phyloP scores from a whole-genome alignment of 2,888 invertebrate species.

The Mechanitis messenoides region DNA sequence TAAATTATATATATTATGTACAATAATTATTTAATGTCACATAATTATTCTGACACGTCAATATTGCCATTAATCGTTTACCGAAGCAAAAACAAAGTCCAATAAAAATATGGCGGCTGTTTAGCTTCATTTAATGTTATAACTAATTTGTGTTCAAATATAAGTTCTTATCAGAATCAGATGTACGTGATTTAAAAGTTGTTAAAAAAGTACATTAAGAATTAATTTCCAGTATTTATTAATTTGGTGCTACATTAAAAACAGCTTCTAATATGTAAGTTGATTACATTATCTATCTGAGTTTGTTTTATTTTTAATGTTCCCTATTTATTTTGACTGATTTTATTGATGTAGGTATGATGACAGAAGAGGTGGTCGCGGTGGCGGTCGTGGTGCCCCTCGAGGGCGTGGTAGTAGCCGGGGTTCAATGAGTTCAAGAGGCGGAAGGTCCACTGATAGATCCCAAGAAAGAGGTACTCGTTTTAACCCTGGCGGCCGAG shows the following conservation, averaged over 20 bases:
- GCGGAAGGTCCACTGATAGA: slow-evolving; percentile 60
- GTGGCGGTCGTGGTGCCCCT: slow-evolving; percentile 50
- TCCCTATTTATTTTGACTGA: slow-evolving; percentile 22
- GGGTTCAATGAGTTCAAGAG: slow-evolving; percentile 34
- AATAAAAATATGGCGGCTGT: slow-evolving; percentile 3
- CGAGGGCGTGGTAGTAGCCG: slow-evolving; percentile 45
- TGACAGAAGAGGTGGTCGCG: slow-evolving; percentile 69
- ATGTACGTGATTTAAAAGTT: not conserved
- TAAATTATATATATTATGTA: not conserved
- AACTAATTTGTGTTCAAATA: not conserved
- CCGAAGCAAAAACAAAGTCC: not conserved
- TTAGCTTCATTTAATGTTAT: slow-evolving; percentile 1
- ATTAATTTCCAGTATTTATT: not conserved
- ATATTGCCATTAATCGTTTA: not conserved
- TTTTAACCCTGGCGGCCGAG: slow-evolving; percentile 45
- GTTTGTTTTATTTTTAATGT: slow-evolving; percentile 15
- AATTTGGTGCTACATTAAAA: not conserved
- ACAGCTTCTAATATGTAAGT: slow-evolving; percentile 47
- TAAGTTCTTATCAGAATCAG: not conserved
- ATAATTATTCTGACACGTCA: not conserved
- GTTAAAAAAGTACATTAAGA: not conserved
- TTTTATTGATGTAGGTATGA: slow-evolving; percentile 59
- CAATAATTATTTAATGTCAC: not conserved
- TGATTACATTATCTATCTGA: slow-evolving; percentile 19
- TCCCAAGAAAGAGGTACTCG: slow-evolving; percentile 65